A percentile compares a stretch with the other conserved stretches of the same genome.
Evolutionary conservation across 2,888 invertebrate species (phyloP).

Genomic region (Epistrophe eligans): DNA sequence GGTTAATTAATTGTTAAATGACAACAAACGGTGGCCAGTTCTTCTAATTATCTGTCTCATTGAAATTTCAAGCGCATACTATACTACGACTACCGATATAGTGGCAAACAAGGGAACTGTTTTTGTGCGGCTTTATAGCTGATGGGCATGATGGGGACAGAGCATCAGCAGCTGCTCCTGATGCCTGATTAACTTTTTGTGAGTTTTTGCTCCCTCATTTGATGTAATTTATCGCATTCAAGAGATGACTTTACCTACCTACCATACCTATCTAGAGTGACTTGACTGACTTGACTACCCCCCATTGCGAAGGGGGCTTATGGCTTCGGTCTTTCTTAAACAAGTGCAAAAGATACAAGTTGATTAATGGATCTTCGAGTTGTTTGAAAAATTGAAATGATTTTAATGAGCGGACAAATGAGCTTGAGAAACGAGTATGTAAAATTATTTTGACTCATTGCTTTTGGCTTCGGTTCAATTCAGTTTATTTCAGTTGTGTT

Average conservation of each 20-base stretch:
- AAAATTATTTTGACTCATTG: slow-evolving; percentile 46
- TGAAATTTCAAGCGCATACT: slow-evolving; percentile 73
- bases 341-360: slow-evolving; percentile 61
- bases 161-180: slow-evolving; percentile 10
- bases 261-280: no score
- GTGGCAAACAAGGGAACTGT: slow-evolving; percentile 38
- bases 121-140: slow-evolving; percentile 12
- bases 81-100: slow-evolving; percentile 1
- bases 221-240: slow-evolving; percentile 68
- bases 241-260: slow-evolving; percentile 2
- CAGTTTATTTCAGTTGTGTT: not conserved
- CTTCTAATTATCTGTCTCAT: slow-evolving; percentile 76
- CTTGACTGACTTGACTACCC: slow-evolving; percentile 2
- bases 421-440: slow-evolving; percentile 63
- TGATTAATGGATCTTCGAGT: slow-evolving; percentile 74
- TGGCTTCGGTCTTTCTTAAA: slow-evolving; percentile 16
- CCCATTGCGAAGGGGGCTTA: not conserved
- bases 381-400: slow-evolving; percentile 71
- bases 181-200: slow-evolving; percentile 7
- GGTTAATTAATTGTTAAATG: slow-evolving; percentile 76
- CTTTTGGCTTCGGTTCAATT: slow-evolving; percentile 19
- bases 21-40: slow-evolving; percentile 75
- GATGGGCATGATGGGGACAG: slow-evolving; percentile 52
- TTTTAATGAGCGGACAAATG: slow-evolving; percentile 75
- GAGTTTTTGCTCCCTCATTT: slow-evolving; percentile 35